Evolutionary conservation across 1,140 invertebrate species (phyloP).

Genomic region (Drosophila pectinifera): DNA sequence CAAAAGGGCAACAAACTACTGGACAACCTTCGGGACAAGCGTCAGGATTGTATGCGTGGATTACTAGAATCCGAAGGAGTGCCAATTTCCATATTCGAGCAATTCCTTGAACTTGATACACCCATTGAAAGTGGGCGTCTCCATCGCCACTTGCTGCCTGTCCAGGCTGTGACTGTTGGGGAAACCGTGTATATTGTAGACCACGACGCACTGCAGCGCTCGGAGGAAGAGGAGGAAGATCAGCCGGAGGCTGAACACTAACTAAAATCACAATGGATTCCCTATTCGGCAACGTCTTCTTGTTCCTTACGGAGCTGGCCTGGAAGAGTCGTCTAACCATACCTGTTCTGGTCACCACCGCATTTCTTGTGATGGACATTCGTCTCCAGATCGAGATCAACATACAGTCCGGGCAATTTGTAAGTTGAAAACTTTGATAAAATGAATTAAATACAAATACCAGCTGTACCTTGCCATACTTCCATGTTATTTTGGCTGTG

Average conservation of each 20-base stretch:
- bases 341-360: slow-evolving; percentile 85
- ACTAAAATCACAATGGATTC: slow-evolving; percentile 67
- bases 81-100: slow-evolving; percentile 52
- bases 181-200: slow-evolving; percentile 85
- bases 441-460: not conserved
- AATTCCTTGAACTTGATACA: slow-evolving; percentile 81
- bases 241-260: slow-evolving; percentile 18
- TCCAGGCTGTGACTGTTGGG: slow-evolving; percentile 85
- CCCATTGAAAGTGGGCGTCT: slow-evolving; percentile 82
- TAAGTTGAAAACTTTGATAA: slow-evolving; percentile 13
- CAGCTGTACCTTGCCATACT: too few relatives aligned
- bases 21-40: slow-evolving; percentile 85
- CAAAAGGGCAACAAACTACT: slow-evolving; percentile 85
- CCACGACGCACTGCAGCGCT: slow-evolving; percentile 84
- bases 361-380: slow-evolving; percentile 86
- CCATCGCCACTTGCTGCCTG: slow-evolving; percentile 84
- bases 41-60: slow-evolving; percentile 85
- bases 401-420: slow-evolving; percentile 84
- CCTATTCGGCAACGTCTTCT: slow-evolving; percentile 82
- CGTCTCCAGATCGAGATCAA: slow-evolving; percentile 86
- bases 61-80: slow-evolving; percentile 73
- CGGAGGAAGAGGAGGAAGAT: slow-evolving; percentile 24
- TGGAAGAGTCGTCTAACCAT: slow-evolving; percentile 86
- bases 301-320: slow-evolving; percentile 86
- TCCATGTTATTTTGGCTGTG: too few relatives aligned